Evolutionary conservation across 2,888 invertebrate genomes (phyloP).

Genomic region (Barypeithes pellucidus): DNA sequence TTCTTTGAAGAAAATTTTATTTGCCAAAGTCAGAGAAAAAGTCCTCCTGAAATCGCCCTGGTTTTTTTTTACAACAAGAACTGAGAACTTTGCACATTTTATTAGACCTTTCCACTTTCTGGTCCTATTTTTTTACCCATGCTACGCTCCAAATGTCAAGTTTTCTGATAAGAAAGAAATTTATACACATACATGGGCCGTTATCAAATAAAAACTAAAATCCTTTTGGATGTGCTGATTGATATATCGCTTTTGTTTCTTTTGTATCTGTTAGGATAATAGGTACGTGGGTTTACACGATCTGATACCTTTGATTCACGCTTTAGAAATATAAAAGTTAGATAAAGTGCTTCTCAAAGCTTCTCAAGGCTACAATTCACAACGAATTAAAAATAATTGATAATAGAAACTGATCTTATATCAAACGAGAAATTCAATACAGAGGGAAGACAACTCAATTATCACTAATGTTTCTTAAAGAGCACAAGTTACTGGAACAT

Average conservation of each 20-base stretch:
- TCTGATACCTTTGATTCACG: slow-evolving; percentile 55
- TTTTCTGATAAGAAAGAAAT: slow-evolving; percentile 52
- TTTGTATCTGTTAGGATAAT: slow-evolving; percentile 46
- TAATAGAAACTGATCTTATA: no score
- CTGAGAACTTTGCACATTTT: slow-evolving; percentile 48
- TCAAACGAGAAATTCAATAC: no score
- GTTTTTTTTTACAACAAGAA: slow-evolving; percentile 34
- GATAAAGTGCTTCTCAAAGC: background rate
- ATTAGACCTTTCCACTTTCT: slow-evolving; percentile 52
- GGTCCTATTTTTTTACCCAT: slow-evolving; percentile 51
- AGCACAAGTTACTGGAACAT: no score
- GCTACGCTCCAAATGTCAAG: slow-evolving; percentile 48
- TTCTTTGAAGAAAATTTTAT: slow-evolving; percentile 38
- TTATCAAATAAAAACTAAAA: slow-evolving; percentile 56
- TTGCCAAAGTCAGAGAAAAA: slow-evolving; percentile 41
- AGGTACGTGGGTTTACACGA: slow-evolving; percentile 43
- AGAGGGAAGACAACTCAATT: no score
- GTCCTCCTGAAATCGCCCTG: slow-evolving; percentile 22
- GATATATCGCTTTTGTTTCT: slow-evolving; percentile 54
- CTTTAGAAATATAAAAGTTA: slow-evolving; percentile 22
- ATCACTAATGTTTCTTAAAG: no score
- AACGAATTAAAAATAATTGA: background rate
- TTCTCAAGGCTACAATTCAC: background rate
- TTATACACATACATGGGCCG: slow-evolving; percentile 53
- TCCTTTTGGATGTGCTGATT: slow-evolving; percentile 52